phyloP scores from a whole-genome alignment of 2,113 vertebrate genomes.

The Sylvietta virens region DNA sequence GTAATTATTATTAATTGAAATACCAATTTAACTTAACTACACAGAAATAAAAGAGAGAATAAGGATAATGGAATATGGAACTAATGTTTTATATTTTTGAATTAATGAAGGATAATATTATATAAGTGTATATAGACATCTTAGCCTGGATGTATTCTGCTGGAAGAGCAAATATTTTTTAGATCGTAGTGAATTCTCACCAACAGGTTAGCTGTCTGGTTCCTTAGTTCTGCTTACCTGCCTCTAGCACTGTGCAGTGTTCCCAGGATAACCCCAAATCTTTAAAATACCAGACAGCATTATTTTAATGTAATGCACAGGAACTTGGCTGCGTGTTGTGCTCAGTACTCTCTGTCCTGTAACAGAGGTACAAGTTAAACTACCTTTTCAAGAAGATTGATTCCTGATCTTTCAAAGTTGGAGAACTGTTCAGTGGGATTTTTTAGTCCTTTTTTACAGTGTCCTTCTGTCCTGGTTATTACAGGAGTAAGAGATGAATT shows the following conservation, averaged over 20 bases:
- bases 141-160: not conserved
- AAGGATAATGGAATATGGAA: not conserved
- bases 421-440: not conserved
- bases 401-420: not conserved
- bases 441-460: not conserved
- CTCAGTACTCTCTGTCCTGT: not conserved
- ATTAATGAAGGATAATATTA: not conserved
- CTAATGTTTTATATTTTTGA: not conserved
- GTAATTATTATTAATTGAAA: not conserved
- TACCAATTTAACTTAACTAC: not conserved
- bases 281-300: not conserved
- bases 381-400: not conserved
- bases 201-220: not conserved
- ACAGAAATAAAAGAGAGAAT: not conserved
- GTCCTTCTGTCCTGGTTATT: not conserved
- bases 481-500: not conserved
- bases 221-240: not conserved
- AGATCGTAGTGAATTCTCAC: not conserved
- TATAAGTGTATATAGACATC: not conserved
- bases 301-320: not conserved
- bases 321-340: accelerated
- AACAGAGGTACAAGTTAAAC: not conserved
- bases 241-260: not conserved
- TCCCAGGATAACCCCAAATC: not conserved
- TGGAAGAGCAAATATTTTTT: not conserved